Percentiles rank a stretch among this genome's conserved stretches.
phyloP scores from a whole-genome alignment of 2,113 vertebrate species.

The Castor canadensis region DNA sequence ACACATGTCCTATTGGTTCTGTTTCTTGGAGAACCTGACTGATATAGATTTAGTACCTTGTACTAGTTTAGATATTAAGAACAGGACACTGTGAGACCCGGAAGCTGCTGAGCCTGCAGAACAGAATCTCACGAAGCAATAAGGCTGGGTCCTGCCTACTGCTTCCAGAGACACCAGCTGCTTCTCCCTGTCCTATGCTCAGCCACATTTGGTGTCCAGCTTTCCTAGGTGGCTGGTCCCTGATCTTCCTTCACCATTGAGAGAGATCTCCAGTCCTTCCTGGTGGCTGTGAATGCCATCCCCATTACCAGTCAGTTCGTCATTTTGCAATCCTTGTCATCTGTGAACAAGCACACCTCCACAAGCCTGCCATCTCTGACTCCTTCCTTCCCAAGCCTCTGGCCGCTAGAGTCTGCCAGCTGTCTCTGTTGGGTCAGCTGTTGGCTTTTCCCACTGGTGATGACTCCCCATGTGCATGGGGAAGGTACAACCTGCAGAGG shows the following conservation, averaged over 20 bases:
- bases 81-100: neutral
- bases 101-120: neutral
- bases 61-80: neutral
- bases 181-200: neutral
- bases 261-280: neutral
- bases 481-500: neutral
- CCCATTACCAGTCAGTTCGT: neutral
- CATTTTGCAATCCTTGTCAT: neutral
- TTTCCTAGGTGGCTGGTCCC: neutral
- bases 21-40: neutral
- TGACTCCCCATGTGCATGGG: neutral
- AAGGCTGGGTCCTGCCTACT: neutral
- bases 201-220: neutral
- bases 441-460: neutral
- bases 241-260: neutral
- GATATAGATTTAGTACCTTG: neutral
- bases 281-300: neutral
- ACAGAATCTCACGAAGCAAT: neutral
- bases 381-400: neutral
- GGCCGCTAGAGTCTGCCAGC: neutral
- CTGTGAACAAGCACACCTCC: neutral
- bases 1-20: neutral
- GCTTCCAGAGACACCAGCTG: neutral
- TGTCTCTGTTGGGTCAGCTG: rapidly evolving
- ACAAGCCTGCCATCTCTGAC: neutral